Conservation (phyloP, 2,113 vertebrate genomes). For the Hippolais icterina region DNA sequence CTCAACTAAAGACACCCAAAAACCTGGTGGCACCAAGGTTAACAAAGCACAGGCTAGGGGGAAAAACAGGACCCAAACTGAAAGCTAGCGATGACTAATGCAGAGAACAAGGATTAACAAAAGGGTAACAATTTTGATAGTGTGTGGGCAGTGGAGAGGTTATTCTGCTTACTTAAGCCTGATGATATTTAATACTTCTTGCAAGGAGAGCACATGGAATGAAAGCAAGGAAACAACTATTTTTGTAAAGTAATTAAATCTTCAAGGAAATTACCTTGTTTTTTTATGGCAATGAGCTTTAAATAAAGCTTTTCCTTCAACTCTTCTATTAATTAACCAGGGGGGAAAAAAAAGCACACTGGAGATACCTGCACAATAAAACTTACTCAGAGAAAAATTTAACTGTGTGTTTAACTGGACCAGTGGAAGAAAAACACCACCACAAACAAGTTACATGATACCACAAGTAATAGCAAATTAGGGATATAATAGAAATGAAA, state of each 20-base stretch:
- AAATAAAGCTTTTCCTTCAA: neutral
- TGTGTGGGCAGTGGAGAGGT: accelerated
- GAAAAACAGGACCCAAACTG: neutral
- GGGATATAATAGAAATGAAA: neutral
- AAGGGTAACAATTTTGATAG: neutral
- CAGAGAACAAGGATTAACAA: neutral
- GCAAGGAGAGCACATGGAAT: neutral
- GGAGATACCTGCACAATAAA: neutral
- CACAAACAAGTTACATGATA: neutral
- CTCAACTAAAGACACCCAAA: neutral
- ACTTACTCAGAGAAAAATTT: neutral
- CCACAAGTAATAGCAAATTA: neutral
- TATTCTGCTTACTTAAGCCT: neutral
- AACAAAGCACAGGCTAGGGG: neutral
- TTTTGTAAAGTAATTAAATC: neutral
- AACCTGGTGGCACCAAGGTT: neutral
- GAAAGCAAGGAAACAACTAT: neutral
- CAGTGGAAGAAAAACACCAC: neutral
- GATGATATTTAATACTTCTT: neutral
- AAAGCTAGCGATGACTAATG: neutral
- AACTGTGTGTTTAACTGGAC: neutral
- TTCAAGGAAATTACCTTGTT: neutral
- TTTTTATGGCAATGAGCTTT: neutral
- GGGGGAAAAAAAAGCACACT: neutral
- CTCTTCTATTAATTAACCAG: neutral